A percentile compares a stretch with the other conserved stretches of the same genome.
Evolutionary conservation across 2,113 vertebrate species (phyloP).

Genomic region (Pluvianellus socialis): DNA sequence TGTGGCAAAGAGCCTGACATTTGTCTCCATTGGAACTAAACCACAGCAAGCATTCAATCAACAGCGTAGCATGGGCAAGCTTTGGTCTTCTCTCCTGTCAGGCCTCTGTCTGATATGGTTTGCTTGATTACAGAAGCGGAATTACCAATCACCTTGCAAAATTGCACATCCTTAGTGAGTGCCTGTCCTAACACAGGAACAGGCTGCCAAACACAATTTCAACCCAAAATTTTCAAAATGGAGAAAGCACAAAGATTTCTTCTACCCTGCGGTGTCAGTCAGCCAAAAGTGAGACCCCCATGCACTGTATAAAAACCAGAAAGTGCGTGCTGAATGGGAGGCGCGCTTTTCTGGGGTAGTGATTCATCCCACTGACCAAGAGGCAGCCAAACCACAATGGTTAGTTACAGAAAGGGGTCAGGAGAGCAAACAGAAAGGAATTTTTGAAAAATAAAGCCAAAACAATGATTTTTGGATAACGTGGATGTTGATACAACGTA

Average conservation of each 20-base stretch:
- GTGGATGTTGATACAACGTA: neutral
- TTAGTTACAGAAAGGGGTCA: constrained; percentile 31
- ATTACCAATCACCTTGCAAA: neutral
- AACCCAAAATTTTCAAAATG: neutral
- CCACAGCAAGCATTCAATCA: neutral
- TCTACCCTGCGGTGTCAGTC: neutral
- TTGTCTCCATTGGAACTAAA: fast-evolving
- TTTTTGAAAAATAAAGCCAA: neutral
- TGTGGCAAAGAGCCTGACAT: neutral
- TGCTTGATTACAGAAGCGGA: neutral
- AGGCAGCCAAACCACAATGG: constrained; percentile 47
- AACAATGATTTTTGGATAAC: neutral
- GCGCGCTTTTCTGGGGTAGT: neutral
- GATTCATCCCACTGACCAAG: constrained; percentile 14
- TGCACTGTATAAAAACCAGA: neutral
- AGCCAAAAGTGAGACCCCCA: neutral
- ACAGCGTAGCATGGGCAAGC: fast-evolving
- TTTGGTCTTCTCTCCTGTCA: neutral
- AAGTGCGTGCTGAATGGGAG: neutral
- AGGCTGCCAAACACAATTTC: neutral
- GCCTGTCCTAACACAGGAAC: neutral
- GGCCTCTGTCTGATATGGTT: neutral
- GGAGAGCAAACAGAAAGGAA: constrained; percentile 14
- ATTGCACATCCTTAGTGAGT: neutral
- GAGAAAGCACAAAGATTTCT: neutral